A percentile compares a stretch with the other conserved stretches of the same genome.
Conservation (phyloP, 2,888 invertebrate genomes). For the Zele albiditarsus region DNA sequence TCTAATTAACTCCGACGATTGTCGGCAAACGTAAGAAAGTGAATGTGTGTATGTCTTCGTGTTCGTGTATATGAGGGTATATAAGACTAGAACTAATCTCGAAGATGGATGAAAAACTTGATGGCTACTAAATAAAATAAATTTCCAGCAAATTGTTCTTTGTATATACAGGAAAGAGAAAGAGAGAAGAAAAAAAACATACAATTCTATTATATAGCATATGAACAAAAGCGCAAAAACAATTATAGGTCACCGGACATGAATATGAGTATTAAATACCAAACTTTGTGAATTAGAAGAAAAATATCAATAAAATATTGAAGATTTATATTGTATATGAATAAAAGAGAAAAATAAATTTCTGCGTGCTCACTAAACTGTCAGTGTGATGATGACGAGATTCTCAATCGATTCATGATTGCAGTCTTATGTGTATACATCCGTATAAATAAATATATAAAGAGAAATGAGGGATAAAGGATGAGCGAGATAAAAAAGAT, state of each 20-base stretch:
- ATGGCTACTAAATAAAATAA: slow-evolving; percentile 48
- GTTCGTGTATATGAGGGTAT: slow-evolving; percentile 22
- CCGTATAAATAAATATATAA: not conserved
- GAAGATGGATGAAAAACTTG: slow-evolving; percentile 30
- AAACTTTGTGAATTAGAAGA: not conserved
- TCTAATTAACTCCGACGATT: slow-evolving; percentile 60
- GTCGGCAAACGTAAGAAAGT: slow-evolving; percentile 53
- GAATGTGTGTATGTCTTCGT: slow-evolving; percentile 25
- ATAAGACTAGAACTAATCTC: slow-evolving; percentile 60
- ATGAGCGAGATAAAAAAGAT: not conserved
- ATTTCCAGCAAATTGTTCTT: slow-evolving; percentile 39
- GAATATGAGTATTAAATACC: not conserved
- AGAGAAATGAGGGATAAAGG: slow-evolving; percentile 4
- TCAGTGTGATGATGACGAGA: slow-evolving; percentile 14
- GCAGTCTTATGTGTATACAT: not conserved
- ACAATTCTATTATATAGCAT: not conserved
- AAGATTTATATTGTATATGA: slow-evolving; percentile 26
- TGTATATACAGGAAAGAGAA: not conserved
- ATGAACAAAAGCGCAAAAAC: not conserved
- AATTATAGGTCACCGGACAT: not conserved
- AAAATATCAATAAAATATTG: slow-evolving; percentile 38
- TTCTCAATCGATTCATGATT: slow-evolving; percentile 2
- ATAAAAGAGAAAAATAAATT: slow-evolving; percentile 31
- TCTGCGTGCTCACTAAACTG: not conserved
- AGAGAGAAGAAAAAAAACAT: not conserved